These are phyloP conservation scores for Dendroctonus ponderosae DNA, from an alignment of 1,140 invertebrate genomes.

Conservation along the genomic window DNA sequence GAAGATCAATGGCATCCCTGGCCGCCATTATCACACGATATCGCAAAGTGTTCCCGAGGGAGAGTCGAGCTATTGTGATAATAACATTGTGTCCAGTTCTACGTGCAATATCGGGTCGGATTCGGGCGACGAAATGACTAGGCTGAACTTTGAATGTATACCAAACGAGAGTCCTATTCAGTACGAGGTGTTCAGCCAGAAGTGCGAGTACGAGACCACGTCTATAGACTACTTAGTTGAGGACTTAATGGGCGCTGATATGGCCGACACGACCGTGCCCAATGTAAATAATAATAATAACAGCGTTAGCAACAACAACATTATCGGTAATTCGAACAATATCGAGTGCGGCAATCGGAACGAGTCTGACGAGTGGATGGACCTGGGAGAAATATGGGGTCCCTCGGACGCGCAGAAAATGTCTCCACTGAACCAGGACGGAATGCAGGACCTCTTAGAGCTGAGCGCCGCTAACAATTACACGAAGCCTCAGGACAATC, in stretches of 20 bases:
- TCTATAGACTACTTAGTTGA: conserved; percentile 76
- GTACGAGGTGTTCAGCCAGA: too few relatives aligned
- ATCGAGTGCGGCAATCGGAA: conserved; percentile 60
- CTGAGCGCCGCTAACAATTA: conserved; percentile 54
- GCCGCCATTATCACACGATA: conserved; percentile 83
- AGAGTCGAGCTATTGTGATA: conserved; percentile 54
- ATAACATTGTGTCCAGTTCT: conserved; percentile 63
- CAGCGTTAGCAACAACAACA: conserved; percentile 49
- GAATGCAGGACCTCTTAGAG: conserved; percentile 65
- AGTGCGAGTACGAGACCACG: conserved; percentile 71
- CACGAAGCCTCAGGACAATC: conserved; percentile 32
- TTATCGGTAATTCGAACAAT: conserved; percentile 23
- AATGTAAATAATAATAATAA: conserved; percentile 33
- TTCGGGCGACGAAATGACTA: conserved; percentile 57
- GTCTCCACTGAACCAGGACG: conserved; percentile 62
- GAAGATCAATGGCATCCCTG: conserved; percentile 79
- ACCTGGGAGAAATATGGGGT: conserved; percentile 78
- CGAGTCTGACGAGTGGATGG: conserved; percentile 75
- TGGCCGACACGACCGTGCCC: conserved; percentile 80
- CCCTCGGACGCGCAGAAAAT: conserved; percentile 60
- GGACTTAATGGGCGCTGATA: conserved; percentile 84
- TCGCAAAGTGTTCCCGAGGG: conserved; percentile 67
- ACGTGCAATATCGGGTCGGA: conserved; percentile 55
- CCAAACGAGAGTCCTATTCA: too few relatives aligned
- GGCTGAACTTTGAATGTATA: conserved; percentile 53